phyloP scores from a whole-genome alignment of 1,140 invertebrate species.

The Bombus consobrinus region DNA sequence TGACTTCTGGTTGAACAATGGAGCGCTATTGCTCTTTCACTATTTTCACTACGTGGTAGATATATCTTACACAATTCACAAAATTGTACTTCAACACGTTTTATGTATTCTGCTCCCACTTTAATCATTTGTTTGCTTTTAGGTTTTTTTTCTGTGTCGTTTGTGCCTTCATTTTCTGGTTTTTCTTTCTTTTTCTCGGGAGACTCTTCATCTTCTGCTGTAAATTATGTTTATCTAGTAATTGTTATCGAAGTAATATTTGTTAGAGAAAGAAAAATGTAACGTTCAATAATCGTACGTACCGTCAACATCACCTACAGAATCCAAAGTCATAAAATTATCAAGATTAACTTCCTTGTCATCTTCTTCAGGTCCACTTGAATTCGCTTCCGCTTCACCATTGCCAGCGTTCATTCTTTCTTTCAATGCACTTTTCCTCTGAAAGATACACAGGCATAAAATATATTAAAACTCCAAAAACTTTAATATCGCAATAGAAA shows the following conservation, averaged over 20 bases:
- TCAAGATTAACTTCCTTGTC: slow-evolving; percentile 90
- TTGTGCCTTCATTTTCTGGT: slow-evolving; percentile 77
- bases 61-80: slow-evolving; percentile 90
- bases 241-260: not conserved
- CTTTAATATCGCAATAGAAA: not conserved
- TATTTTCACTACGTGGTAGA: slow-evolving; percentile 85
- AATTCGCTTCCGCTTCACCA: slow-evolving; percentile 78
- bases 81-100: slow-evolving; percentile 87
- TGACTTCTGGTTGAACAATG: slow-evolving; percentile 89
- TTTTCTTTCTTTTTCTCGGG: slow-evolving; percentile 84
- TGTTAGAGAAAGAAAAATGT: not conserved
- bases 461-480: not conserved
- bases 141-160: slow-evolving; percentile 79
- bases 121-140: slow-evolving; percentile 88
- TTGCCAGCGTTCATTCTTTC: slow-evolving; percentile 76
- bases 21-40: slow-evolving; percentile 85
- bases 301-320: slow-evolving; percentile 92
- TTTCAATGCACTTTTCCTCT: slow-evolving; percentile 77
- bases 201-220: slow-evolving; percentile 85
- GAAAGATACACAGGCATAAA: slow-evolving; percentile 21
- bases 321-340: slow-evolving; percentile 92
- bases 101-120: slow-evolving; percentile 90
- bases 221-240: slow-evolving; percentile 39
- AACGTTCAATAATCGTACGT: slow-evolving; percentile 55
- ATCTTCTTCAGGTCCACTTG: slow-evolving; percentile 85